phyloP scores from a whole-genome alignment of 2,113 vertebrate genomes.

The Xyrauchen texanus region DNA sequence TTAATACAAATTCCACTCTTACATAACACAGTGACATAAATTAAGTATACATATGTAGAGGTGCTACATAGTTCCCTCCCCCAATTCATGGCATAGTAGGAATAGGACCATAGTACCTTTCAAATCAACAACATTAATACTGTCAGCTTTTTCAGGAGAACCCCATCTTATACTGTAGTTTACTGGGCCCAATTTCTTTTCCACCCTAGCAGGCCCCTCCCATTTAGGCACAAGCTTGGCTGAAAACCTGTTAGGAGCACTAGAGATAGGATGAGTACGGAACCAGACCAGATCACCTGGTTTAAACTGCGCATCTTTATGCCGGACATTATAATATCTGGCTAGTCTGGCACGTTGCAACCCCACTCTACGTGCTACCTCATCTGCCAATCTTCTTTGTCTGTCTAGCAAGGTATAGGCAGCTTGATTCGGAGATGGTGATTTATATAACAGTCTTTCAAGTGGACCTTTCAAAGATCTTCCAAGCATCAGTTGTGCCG shows the following conservation, averaged over 20 bases:
- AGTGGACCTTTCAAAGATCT: neutral
- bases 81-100: too few species aligned
- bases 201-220: neutral
- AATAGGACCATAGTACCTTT: too few species aligned
- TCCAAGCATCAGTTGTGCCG: too few species aligned
- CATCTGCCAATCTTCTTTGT: neutral
- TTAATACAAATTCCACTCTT: too few species aligned
- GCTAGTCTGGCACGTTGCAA: neutral
- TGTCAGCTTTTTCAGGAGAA: too few species aligned
- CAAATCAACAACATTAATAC: too few species aligned
- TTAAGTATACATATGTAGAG: too few species aligned
- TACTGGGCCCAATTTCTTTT: neutral
- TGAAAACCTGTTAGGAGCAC: neutral
- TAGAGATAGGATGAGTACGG: neutral
- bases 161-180: too few species aligned
- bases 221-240: neutral
- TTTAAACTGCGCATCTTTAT: neutral
- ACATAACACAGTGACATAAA: too few species aligned
- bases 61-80: too few species aligned
- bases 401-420: neutral
- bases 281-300: neutral
- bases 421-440: neutral
- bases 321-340: slow-evolving; percentile 4
- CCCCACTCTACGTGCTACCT: neutral
- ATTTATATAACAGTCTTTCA: too few species aligned